Evolutionary conservation across 2,113 vertebrate species (phyloP).

Genomic region (Trichechus manatus): DNA sequence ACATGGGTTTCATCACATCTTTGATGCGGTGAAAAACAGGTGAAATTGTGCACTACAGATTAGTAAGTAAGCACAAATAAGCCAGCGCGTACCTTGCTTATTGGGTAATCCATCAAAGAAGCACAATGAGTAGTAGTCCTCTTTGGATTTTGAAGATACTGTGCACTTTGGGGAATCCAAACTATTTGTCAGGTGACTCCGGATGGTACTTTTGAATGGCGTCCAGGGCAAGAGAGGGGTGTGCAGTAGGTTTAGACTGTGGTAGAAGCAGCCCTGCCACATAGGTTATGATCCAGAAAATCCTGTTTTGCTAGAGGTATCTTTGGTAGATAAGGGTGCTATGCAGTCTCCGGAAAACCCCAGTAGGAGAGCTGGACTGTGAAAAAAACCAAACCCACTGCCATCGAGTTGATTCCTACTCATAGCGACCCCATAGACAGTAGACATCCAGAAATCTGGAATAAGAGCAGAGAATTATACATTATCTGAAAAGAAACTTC

Average conservation of each 20-base stretch:
- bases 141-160: neutral
- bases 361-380: neutral
- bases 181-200: neutral
- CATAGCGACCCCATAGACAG: no score
- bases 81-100: no score
- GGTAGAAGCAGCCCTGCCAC: neutral
- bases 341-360: neutral
- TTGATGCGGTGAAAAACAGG: no score
- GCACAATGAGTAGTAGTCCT: neutral
- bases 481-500: neutral
- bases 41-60: no score
- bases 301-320: neutral
- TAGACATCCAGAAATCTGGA: neutral
- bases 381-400: no score
- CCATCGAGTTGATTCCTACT: no score
- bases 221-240: neutral
- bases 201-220: neutral
- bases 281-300: neutral
- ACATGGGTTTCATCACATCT: no score
- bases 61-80: no score
- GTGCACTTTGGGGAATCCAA: neutral
- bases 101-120: neutral
- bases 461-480: neutral
- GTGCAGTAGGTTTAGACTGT: neutral
- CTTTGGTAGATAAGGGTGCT: neutral